phyloP scores from a whole-genome alignment of 1,140 invertebrate species.

The Calosoma granatense region DNA sequence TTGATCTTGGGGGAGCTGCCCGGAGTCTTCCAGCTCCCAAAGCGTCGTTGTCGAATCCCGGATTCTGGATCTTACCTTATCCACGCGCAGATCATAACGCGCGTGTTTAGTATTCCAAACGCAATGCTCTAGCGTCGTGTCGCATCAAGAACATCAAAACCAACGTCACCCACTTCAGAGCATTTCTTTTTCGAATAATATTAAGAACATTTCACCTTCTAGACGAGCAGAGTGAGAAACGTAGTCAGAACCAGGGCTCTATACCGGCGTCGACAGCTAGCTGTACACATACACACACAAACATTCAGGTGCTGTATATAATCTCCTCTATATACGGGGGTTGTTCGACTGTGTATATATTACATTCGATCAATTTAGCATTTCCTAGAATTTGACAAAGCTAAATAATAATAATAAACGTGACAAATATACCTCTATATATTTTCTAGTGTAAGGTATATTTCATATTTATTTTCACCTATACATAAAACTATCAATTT shows the following conservation, averaged over 20 bases:
- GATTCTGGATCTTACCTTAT: too few relatives aligned
- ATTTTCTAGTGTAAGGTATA: too few relatives aligned
- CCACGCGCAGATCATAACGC: not conserved
- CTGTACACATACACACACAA: not conserved
- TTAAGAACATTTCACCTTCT: not conserved
- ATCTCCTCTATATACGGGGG: not conserved
- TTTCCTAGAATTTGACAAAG: not conserved
- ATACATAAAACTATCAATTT: too few relatives aligned
- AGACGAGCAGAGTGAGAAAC: not conserved
- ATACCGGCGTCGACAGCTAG: not conserved
- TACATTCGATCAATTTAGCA: not conserved
- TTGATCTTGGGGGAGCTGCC: too few relatives aligned
- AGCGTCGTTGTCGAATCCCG: too few relatives aligned
- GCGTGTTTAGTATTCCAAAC: not conserved
- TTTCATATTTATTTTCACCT: too few relatives aligned
- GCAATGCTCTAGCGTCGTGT: not conserved
- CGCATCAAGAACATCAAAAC: not conserved
- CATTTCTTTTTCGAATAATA: not conserved
- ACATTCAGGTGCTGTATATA: too few relatives aligned
- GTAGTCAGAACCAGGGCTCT: too few relatives aligned
- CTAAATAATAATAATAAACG: too few relatives aligned
- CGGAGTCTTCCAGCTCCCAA: too few relatives aligned
- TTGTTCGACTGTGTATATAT: not conserved
- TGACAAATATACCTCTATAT: too few relatives aligned
- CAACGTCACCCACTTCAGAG: not conserved